phyloP scores from a whole-genome alignment of 1,140 invertebrate genomes.

The Agrypnia vestita region DNA sequence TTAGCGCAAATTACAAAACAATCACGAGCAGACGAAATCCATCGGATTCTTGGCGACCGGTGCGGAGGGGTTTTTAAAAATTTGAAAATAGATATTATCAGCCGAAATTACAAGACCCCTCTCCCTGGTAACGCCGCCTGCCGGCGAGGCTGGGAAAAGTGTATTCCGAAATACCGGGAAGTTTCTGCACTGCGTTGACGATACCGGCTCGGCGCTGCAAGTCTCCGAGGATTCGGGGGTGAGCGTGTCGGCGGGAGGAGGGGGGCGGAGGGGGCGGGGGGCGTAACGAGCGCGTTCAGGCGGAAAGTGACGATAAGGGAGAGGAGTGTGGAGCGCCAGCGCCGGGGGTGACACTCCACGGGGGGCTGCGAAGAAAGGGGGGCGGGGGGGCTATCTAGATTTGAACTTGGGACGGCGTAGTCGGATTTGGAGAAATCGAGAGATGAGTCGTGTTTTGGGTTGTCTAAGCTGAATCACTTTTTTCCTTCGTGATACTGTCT shows the following conservation, averaged over 20 bases:
- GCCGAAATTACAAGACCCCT: too few relatives aligned
- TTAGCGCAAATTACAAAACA: too few relatives aligned
- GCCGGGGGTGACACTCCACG: background rate
- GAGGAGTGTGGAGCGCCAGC: conserved; percentile 67
- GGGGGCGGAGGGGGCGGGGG: conserved; percentile 59
- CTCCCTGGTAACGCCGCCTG: too few relatives aligned
- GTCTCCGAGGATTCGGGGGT: conserved; percentile 56
- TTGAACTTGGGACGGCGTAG: conserved; percentile 36
- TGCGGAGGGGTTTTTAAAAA: too few relatives aligned
- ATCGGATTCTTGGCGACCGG: too few relatives aligned
- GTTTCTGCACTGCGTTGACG: background rate
- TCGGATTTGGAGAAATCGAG: conserved; percentile 9
- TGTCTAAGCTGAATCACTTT: background rate
- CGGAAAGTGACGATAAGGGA: conserved; percentile 72
- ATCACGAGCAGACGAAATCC: too few relatives aligned
- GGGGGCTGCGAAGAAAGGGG: background rate
- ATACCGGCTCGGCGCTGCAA: background rate
- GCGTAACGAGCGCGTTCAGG: conserved; percentile 70
- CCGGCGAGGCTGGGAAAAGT: background rate
- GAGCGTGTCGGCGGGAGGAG: conserved; percentile 51
- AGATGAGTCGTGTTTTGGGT: conserved; percentile 38
- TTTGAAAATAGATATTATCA: too few relatives aligned
- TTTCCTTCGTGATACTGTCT: too few relatives aligned
- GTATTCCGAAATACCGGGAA: background rate
- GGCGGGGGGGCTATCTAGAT: conserved; percentile 7